phyloP scores from a whole-genome alignment of 1,140 invertebrate species.

The Atta colombica region DNA sequence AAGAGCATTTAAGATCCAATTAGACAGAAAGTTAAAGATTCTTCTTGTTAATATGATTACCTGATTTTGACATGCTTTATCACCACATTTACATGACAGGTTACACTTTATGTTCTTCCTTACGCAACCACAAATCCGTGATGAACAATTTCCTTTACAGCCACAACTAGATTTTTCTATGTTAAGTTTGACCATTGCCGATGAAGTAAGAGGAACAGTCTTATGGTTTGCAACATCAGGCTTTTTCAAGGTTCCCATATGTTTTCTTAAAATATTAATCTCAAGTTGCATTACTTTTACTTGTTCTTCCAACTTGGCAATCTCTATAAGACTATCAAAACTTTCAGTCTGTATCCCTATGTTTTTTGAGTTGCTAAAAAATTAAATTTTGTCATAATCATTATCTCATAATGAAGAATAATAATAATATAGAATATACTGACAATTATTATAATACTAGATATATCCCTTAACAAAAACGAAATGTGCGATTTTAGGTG shows the following conservation, averaged over 20 bases:
- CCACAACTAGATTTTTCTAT: conserved; percentile 49
- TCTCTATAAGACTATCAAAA: conserved; percentile 17
- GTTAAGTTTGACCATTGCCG: neutral
- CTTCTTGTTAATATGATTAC: conserved; percentile 48
- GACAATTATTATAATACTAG: neutral
- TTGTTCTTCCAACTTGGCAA: conserved; percentile 68
- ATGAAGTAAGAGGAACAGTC: neutral
- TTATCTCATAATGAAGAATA: neutral
- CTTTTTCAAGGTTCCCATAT: neutral
- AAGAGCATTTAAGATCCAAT: no score
- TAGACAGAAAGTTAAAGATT: no score
- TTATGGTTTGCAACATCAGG: no score
- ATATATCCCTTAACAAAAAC: no score
- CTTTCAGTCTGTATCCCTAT: conserved; percentile 31
- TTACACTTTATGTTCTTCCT: conserved; percentile 70
- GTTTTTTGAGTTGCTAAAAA: conserved; percentile 28
- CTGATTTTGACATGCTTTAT: conserved; percentile 74
- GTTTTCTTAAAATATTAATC: conserved; percentile 49
- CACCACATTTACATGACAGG: conserved; percentile 70
- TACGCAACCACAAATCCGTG: conserved; percentile 76
- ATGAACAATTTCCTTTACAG: conserved; percentile 74
- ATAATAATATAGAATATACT: neutral
- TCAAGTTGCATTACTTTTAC: conserved; percentile 64
- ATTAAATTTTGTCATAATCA: neutral
- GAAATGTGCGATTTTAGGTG: neutral